Evolutionary conservation across 2,113 vertebrate species (phyloP).

Genomic region (Penelope pileata): DNA sequence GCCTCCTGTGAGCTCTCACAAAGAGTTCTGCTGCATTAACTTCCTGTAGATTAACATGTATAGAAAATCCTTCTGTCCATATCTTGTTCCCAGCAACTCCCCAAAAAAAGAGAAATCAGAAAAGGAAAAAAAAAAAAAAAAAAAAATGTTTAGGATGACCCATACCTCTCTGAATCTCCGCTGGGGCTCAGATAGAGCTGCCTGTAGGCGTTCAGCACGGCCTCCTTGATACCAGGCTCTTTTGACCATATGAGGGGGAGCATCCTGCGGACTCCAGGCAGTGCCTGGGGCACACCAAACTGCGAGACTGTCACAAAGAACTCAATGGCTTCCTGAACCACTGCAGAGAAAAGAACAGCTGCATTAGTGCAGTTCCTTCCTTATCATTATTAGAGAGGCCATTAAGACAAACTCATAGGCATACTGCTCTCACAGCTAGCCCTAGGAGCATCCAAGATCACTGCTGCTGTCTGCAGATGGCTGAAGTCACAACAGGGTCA

Average conservation of each 20-base stretch:
- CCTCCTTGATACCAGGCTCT: conserved; percentile 89
- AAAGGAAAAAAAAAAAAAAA: accelerated
- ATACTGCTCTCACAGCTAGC: not conserved
- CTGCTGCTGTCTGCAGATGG: not conserved
- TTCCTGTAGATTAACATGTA: not conserved
- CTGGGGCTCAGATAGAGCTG: conserved; percentile 87
- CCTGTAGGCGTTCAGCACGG: conserved; percentile 91
- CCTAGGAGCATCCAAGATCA: not conserved
- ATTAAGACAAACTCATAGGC: not conserved
- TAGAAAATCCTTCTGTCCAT: not conserved
- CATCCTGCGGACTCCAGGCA: conserved; percentile 91
- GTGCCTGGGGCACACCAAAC: conserved; percentile 89
- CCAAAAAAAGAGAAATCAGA: not conserved
- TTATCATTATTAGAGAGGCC: not conserved
- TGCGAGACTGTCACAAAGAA: conserved; percentile 92
- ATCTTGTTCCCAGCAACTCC: not conserved
- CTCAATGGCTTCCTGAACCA: conserved; percentile 94
- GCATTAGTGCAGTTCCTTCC: not conserved
- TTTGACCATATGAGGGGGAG: conserved; percentile 94
- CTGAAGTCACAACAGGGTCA: not conserved
- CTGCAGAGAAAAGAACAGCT: conserved; percentile 70
- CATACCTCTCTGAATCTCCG: conserved; percentile 84
- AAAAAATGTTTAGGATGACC: not conserved
- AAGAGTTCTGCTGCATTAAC: not conserved
- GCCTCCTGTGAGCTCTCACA: not conserved